Evolutionary conservation across 1,140 invertebrate species (phyloP), one percentile per base, ranked within the genome.

Genomic region (Pseudomyrmex pallidus): DNA sequence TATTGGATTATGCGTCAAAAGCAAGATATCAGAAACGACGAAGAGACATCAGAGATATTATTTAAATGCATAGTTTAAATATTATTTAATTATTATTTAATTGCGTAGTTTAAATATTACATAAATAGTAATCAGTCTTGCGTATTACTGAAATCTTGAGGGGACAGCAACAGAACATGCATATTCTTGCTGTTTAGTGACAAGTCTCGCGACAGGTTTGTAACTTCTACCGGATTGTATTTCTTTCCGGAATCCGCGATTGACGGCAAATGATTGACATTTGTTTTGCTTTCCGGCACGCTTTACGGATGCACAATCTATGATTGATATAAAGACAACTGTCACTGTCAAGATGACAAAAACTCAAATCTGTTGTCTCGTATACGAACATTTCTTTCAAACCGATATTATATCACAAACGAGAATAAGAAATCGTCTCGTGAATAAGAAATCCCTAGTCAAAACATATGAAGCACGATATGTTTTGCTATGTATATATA

Each of bases 211-310:
- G 54, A 70, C 15, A 17, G 15, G 7, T 82, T 10, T 44, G 17
- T 12, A 4, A 56, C 64, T 64, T 59, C 22, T 46, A 35, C 44
- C 52, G 15, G 54, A 59, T 46, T 61, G 35, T 35, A 35, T 7
- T 35, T 35, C 5, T 35, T 35, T 35, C 35, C 35, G 35, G 5
- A 22, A 64, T 64, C 13, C 25, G 15, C 25, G 25, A 62, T 62
- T 22, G n/a, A 48, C 35, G 54, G 13, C 35, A 48, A 57, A 82
- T 76, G 56, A 70, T n/a, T n/a, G 67, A 86, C 57, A 22, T 83
- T 70, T 68, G 57, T 35, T 86, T 56, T 48, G 35, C 48, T 87
- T 87, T 73, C 85, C 66, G 67, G 54, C 35, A 56, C 46, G 35
- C 5, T 13, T 0, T 50, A 25, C 25, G 8, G 20, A 61, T 56